phyloP scores from a whole-genome alignment of 2,113 vertebrate species.

The Cephalopterus ornatus region DNA sequence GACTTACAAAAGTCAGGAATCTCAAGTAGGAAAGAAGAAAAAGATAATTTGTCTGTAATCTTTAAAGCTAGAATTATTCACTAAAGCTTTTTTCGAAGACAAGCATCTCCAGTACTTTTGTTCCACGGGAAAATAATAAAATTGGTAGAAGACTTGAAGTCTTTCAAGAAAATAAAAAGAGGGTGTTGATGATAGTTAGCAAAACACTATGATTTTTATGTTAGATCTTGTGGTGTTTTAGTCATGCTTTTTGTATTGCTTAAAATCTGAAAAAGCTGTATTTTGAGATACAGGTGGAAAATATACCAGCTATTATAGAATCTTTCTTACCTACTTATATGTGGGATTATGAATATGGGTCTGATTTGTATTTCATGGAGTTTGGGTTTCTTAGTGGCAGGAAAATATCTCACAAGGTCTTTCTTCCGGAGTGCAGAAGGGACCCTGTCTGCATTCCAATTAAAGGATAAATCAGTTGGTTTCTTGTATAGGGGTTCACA shows the following conservation, averaged over 20 bases:
- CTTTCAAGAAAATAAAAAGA: neutral
- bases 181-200: neutral
- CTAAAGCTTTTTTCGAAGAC: neutral
- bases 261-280: neutral
- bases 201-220: neutral
- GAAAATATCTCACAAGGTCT: neutral
- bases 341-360: neutral
- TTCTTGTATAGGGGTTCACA: neutral
- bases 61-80: neutral
- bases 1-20: neutral
- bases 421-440: neutral
- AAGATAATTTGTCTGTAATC: neutral
- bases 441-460: neutral
- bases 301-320: neutral
- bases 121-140: neutral
- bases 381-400: neutral
- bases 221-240: neutral
- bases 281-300: neutral
- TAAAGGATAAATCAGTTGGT: neutral
- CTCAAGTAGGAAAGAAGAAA: neutral
- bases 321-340: neutral
- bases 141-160: neutral
- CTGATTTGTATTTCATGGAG: neutral
- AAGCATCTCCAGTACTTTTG: neutral
- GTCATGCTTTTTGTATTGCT: neutral